Base-by-base conservation (phyloP, 2,888 invertebrate genomes). In the Dynastes tityus region DNA sequence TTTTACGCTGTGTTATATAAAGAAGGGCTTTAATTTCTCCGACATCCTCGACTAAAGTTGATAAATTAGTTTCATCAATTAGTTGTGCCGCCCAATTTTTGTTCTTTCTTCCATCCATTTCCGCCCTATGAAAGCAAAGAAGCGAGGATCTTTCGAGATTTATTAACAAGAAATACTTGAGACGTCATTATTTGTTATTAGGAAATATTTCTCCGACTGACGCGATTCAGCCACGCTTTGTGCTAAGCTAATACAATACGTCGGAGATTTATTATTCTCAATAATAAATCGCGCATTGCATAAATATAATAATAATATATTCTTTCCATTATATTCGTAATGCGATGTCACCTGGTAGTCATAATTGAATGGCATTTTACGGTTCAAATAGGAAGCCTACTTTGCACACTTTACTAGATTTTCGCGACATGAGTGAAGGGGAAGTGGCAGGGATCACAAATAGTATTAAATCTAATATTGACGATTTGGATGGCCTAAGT, bases 51-150 rank as follows among this genome's bases (percentile, higher is more conserved):
- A 81, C 79, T 82, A 82, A 83, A 82, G 81, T 83, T 83, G 82
- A 83, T 83, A 83, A 83, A 83, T 82, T 83, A 81, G 81, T 82
- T 82, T 82, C 83, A 83, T 83, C 83, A 83, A 83, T 83, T 83
- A 83, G 81, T 81, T 82, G 80, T 79, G 83, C 81, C 83, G 81
- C 81, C 82, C 81, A 82, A 37, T 82, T 81, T 80, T 79, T 81
- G 80, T 80, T 63, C 78, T 77, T 78, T 78, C 76, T 79, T 78
- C 80, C 79, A 79, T 80, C 79, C 78, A 79, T 79, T 80, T 80
- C 80, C 80, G 78, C 80, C 73, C 76, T 58, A 68, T 61, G 76
- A 71, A 71, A 76, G 74, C 76, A 53, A 73, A 78, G 70, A 63
- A 76, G 73, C 79, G 71, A 79, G 61, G 67, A 77, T 79, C 79